Base-by-base conservation (phyloP, 1,140 invertebrate species). In the Drosophila rufa region DNA sequence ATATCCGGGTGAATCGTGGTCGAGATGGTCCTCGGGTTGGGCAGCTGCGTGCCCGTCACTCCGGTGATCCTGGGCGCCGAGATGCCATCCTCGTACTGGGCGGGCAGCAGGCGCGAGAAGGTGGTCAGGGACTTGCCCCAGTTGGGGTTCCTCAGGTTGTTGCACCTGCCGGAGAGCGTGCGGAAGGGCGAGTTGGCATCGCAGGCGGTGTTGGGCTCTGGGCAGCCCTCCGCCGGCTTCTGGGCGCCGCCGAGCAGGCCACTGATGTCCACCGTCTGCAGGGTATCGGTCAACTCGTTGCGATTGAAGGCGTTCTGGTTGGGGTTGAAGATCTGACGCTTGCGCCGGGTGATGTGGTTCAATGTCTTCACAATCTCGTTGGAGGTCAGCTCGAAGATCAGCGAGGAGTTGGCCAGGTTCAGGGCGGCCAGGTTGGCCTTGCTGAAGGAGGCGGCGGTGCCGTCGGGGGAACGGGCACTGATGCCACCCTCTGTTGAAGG, bases 41-140 rank as follows among this genome's bases (percentile, higher is more conserved):
- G 97, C 2, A 98, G 92, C 1, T 95, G 94, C 0, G 93, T 93
- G 11, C 97, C 97, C 0, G 96, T 96, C 0, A 96, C 95, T 0
- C 97, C 96, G 4, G 94, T 95, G 1, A 94, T 86, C 47, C 97
- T 94, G 0, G 97, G 97, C 27, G 95, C 95, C 1, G 96, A 97
- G 47, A 98, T 95, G 93, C 97, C 97, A 92, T 99, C 97, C 93
- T 98, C 97, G 92, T 99, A 99, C 14, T 95, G 95, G 3, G 98
- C 96, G 1, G 97, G 97, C 46, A 98, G 89, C 50, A 99, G 94
- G 77, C 98, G 95, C 1, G 97, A 96, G 92, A 99, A 98, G 0
- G 97, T 97, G 0, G 97, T 97, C 67, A 98, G 93, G 77, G 96
- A 96, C 91, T 97, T 97, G 4, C 97, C 98, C 70, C 96, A 95